Evolutionary conservation across 1,140 invertebrate species (phyloP).

Genomic region (Drosophila sucinea): DNA sequence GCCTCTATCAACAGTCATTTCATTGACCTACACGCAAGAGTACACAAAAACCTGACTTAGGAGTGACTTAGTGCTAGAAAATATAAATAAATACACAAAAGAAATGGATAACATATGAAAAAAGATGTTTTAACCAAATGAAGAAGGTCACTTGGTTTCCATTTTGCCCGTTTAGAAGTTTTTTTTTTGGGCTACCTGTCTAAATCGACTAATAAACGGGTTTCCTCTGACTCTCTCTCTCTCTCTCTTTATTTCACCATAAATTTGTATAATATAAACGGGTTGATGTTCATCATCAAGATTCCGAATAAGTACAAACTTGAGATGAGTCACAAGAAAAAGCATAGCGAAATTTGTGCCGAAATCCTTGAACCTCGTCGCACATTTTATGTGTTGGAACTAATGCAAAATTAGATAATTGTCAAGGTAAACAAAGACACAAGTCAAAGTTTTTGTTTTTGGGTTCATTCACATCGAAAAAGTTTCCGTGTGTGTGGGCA

Average conservation of each 20-base stretch:
- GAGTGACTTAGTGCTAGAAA: too few species aligned
- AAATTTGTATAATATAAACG: conserved; percentile 13
- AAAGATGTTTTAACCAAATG: neutral
- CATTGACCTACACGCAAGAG: too few species aligned
- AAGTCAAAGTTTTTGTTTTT: neutral
- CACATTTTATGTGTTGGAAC: conserved; percentile 7
- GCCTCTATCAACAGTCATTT: too few species aligned
- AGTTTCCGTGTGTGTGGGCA: conserved; percentile 31
- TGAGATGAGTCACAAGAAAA: conserved; percentile 38
- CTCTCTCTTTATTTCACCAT: conserved; percentile 10
- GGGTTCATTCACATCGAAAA: conserved; percentile 45
- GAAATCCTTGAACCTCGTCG: conserved; percentile 43
- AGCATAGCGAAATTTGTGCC: conserved; percentile 31
- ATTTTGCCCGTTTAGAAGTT: conserved; percentile 32
- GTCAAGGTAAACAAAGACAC: conserved; percentile 21
- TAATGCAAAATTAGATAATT: conserved; percentile 35
- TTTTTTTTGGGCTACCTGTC: conserved; percentile 32
- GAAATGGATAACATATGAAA: neutral
- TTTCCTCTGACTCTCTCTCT: conserved; percentile 32
- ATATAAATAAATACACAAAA: neutral
- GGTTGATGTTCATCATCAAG: conserved; percentile 34
- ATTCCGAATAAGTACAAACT: conserved; percentile 52
- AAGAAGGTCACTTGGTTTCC: neutral
- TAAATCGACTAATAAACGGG: conserved; percentile 34
- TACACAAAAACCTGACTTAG: too few species aligned